Base-by-base conservation (phyloP, 2,113 vertebrate genomes). In the Cyphomyrus plagiostoma region DNA sequence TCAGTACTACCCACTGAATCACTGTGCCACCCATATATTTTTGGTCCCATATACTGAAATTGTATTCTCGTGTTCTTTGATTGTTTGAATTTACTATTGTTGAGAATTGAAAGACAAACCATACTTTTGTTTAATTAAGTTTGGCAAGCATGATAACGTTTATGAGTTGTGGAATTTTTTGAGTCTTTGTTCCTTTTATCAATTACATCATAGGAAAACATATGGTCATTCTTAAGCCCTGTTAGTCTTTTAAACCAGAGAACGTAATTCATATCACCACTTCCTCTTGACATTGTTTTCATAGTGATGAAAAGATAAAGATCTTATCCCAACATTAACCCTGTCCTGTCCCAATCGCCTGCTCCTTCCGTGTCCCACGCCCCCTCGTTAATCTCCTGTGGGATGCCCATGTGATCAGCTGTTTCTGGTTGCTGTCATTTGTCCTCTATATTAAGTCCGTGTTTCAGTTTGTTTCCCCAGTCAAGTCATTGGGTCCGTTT, bases 201-300 rank as follows among this genome's bases (percentile, higher is more conserved):
- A 19, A 15, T 15, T 17, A 42, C 74, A 80, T 42, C 26, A 77
- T 35, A 74, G 30, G 11, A 39, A 35, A 39, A 39, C 26, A 26
- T 30, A 30, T 4, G 26, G n/a, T 70, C 19, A 70, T 70, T 70
- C n/a, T 66, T 39, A 80, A 42, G 17, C n/a, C 35, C 35, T 80
- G 74, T 21, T 77, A 15, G 70, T 77, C 30, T 35, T 77, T 77
- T n/a, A 42, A 42, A 77, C 70, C 15, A 77, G 70, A 19, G 70
- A 39, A 77, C 1, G 35, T 19, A 35, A 80, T 39, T 42, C 30
- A 4, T 39, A 17, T 80, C 15, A 80, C 2, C 74, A 80, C 74
- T 17, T 77, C 74, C 74, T 77, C 74, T 42, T 42, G 74, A 80
- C 35, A 99, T 92, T 45, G 11, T 21, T n/a, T 45, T 48, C 6